Evolutionary conservation across 2,888 invertebrate species (phyloP).

Genomic region (Amphimallon solstitiale): DNA sequence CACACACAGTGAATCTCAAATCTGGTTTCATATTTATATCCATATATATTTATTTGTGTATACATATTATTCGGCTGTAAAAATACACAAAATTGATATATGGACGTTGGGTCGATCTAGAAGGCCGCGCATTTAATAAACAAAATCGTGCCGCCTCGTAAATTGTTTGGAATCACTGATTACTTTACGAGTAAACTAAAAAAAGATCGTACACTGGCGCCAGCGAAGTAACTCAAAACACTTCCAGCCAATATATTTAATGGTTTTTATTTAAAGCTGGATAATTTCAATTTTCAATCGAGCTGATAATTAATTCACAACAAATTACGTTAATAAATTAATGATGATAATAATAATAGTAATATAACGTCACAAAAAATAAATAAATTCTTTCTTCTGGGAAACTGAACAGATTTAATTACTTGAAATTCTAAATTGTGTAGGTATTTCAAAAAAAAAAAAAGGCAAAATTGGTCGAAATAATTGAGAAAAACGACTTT

Average conservation of each 20-base stretch:
- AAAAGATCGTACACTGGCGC: slow-evolving; percentile 33
- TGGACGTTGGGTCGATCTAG: slow-evolving; percentile 8
- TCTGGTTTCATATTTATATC: slow-evolving; percentile 22
- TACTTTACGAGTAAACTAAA: slow-evolving; percentile 21
- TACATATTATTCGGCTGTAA: slow-evolving; percentile 9
- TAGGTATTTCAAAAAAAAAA: no score
- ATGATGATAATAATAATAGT: no score
- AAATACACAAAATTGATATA: slow-evolving; percentile 21
- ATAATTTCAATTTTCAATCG: not conserved
- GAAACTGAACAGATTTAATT: no score
- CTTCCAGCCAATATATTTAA: slow-evolving; percentile 17
- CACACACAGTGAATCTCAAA: slow-evolving; percentile 11
- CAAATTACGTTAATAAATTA: no score
- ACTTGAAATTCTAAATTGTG: no score
- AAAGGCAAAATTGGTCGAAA: no score
- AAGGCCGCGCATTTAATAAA: slow-evolving; percentile 19
- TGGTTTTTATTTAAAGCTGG: slow-evolving; percentile 15
- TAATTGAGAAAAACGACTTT: no score
- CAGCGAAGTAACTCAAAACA: slow-evolving; percentile 23
- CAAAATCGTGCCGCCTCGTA: slow-evolving; percentile 7
- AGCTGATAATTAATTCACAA: no score
- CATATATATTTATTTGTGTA: slow-evolving; percentile 13
- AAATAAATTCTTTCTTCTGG: no score
- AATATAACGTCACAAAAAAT: no score
- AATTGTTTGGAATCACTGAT: slow-evolving; percentile 24